These are phyloP conservation scores for Cybosia mesomella DNA, from an alignment of 2,888 invertebrate species.

Conservation along the genomic window DNA sequence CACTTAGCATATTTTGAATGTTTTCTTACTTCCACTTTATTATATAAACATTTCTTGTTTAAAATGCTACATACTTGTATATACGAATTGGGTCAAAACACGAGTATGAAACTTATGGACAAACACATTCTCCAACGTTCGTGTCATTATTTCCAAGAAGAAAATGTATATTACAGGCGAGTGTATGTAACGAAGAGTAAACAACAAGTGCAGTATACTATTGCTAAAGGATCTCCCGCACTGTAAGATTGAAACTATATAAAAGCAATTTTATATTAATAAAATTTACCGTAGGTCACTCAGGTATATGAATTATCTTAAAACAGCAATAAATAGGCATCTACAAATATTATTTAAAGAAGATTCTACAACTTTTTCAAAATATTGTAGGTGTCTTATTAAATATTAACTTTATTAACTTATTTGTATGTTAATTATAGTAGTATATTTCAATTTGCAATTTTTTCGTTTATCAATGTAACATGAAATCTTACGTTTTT, in stretches of 20 bases:
- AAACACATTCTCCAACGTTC: conserved; percentile 40
- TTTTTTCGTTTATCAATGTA: too few relatives aligned
- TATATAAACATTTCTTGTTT: conserved; percentile 17
- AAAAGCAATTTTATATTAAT: background rate
- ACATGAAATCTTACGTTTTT: too few relatives aligned
- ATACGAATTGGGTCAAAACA: conserved; percentile 35
- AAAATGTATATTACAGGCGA: conserved; percentile 38
- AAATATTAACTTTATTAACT: too few relatives aligned
- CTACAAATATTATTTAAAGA: too few relatives aligned
- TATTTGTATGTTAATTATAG: too few relatives aligned
- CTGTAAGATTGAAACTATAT: background rate
- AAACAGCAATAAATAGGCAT: too few relatives aligned
- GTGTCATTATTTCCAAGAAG: conserved; percentile 37
- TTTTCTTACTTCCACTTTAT: conserved; percentile 17
- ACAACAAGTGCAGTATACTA: conserved; percentile 36
- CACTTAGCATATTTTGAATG: background rate
- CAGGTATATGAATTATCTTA: too few relatives aligned
- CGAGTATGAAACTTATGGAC: conserved; percentile 30
- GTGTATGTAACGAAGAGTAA: conserved; percentile 29
- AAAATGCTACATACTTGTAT: conserved; percentile 12
- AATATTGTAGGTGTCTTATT: too few relatives aligned
- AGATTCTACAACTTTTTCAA: too few relatives aligned
- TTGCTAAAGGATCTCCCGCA: background rate
- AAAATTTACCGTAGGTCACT: too few relatives aligned
- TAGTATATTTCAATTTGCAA: too few relatives aligned